Base-by-base conservation (phyloP, 2,888 invertebrate species). In the Lordiphosa andalusiaca region DNA sequence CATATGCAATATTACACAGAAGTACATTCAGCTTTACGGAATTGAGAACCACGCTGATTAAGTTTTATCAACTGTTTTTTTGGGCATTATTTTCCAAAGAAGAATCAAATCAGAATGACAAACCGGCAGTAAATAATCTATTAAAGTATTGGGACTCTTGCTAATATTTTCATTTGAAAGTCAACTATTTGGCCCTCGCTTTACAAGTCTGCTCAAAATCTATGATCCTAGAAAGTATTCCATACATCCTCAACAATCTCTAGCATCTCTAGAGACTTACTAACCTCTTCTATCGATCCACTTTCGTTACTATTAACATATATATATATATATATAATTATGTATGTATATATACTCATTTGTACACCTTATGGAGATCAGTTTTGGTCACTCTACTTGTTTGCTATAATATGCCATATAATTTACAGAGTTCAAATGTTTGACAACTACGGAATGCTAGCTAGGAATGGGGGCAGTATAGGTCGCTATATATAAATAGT, bases 381-480 rank as follows among this genome's bases (percentile, higher is more conserved):
- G 41, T 77, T 57, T 77, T 84, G 77, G 84, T 84, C 84, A 49
- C 67, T 74, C 84, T 64, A 52, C 50, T 36, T 40, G 51, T 60
- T 60, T 12, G 6, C 36, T 36, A 61, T 41, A 51, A 53, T 53
- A 57, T 56, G 41, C 38, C 42, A 48, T 38, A 39, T n/a, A 44
- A 57, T 60, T 53, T 60, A 60, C 57, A 51, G 41, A 50, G 36
- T 49, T 55, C 57, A 66, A 66, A 30, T 30, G 60, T 69, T 52
- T 57, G 61, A 64, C 61, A 67, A 62, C 67, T 80, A 70, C 54
- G 44, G 38, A 57, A 49, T 59, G 56, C 57, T 66, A 42, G 44
- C 58, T 77, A 77, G 77, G 77, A 62, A 60, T 48, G 63, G 77
- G 71, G 63, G 40, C 61, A 72, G 66, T 71, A 78, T 55, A 61